phyloP scores from a whole-genome alignment of 2,888 invertebrate genomes.

The Leptinotarsa peninsularis region DNA sequence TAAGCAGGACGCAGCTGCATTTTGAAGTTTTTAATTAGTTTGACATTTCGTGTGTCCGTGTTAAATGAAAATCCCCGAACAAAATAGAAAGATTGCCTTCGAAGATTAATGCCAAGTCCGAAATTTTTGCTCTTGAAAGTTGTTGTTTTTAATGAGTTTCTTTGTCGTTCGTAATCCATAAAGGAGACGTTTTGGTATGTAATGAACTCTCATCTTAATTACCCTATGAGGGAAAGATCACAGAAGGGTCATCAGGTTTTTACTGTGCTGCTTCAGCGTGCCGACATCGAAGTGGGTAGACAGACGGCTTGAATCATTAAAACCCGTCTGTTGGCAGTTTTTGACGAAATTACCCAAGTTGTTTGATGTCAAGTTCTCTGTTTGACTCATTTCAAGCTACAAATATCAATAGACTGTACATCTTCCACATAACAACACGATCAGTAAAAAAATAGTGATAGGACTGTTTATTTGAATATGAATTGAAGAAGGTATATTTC shows the following conservation, averaged over 20 bases:
- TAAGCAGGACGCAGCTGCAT: constrained; percentile 22
- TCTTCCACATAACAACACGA: no score
- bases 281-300: constrained; percentile 20
- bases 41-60: constrained; percentile 30
- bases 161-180: constrained; percentile 25
- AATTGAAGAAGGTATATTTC: no score
- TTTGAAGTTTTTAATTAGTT: constrained; percentile 32
- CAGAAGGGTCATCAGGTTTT: constrained; percentile 12
- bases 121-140: constrained; percentile 23
- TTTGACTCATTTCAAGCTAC: no score
- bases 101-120: constrained; percentile 19
- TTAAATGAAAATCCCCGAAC: constrained; percentile 18
- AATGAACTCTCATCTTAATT: constrained; percentile 30
- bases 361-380: not conserved
- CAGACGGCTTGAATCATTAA: not conserved
- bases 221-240: constrained; percentile 21
- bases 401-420: no score
- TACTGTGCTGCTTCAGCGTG: not conserved
- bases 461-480: no score
- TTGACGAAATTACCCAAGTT: not conserved
- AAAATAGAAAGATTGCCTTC: constrained; percentile 11
- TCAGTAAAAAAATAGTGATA: no score
- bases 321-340: not conserved
- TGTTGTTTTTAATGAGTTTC: constrained; percentile 32
- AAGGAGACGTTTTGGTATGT: constrained; percentile 23